These are phyloP conservation scores for Parazoanthus atlanticus DNA, from an alignment of 92 coral and sea anemone species.

Conservation along the genomic window DNA sequence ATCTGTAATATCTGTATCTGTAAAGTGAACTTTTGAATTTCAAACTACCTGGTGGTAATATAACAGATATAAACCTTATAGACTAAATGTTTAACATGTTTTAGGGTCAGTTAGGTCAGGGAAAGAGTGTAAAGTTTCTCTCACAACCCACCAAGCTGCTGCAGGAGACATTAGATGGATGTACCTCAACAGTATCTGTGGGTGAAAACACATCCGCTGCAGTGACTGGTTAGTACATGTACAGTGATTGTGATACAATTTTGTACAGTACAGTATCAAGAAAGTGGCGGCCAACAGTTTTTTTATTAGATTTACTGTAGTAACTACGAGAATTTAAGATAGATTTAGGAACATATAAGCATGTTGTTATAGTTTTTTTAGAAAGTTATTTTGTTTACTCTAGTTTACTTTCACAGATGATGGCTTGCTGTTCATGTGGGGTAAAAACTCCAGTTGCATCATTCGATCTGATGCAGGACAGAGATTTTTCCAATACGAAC, in stretches of 20 bases:
- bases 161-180: conserved; percentile 54
- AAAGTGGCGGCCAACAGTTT: not conserved
- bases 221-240: conserved; percentile 71
- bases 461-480: conserved; percentile 78
- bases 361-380: not conserved
- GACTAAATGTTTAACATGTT: not conserved
- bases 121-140: conserved; percentile 72
- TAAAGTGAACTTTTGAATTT: not conserved
- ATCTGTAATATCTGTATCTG: not conserved
- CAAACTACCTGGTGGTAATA: not conserved
- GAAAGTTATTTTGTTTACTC: not conserved
- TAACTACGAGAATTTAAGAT: too few relatives aligned
- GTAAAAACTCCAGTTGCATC: conserved; percentile 81
- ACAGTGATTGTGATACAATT: not conserved
- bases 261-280: not conserved
- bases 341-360: too few relatives aligned
- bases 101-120: conserved; percentile 97
- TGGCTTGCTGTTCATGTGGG: conserved; percentile 92
- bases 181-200: conserved; percentile 62
- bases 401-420: conserved; percentile 49
- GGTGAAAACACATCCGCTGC: conserved; percentile 98
- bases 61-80: not conserved
- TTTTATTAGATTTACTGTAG: too few relatives aligned
- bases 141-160: conserved; percentile 64
- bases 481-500: conserved; percentile 83